phyloP scores from a whole-genome alignment of 2,113 vertebrate genomes.

The Psephotus haematonotus region DNA sequence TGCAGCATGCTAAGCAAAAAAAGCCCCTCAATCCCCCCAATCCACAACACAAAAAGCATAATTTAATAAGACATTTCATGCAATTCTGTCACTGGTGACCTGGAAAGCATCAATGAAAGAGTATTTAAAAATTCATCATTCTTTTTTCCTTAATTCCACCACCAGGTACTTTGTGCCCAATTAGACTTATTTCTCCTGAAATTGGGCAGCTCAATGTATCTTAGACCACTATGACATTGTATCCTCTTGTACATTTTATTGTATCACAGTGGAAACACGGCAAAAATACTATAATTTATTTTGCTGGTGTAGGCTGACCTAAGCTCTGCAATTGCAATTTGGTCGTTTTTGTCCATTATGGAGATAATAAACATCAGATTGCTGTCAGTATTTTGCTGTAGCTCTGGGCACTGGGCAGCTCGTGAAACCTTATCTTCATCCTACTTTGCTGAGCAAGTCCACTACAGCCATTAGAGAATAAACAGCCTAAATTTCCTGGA shows the following conservation, averaged over 20 bases:
- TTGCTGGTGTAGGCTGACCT: neutral
- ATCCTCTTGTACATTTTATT: neutral
- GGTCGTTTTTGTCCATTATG: neutral
- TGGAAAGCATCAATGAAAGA: neutral
- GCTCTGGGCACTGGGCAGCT: neutral
- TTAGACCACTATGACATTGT: neutral
- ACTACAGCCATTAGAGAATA: neutral
- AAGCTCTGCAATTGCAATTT: neutral
- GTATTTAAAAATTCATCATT: neutral
- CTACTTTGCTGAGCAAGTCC: neutral
- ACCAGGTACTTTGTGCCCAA: neutral
- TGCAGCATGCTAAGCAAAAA: neutral
- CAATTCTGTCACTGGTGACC: neutral
- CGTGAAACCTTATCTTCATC: neutral
- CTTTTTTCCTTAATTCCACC: neutral
- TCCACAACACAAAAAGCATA: neutral
- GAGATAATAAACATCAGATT: neutral
- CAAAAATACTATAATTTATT: neutral
- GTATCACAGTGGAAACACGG: neutral
- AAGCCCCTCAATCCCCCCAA: fast-evolving
- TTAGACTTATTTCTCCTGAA: neutral
- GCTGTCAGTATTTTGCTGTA: neutral
- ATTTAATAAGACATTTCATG: neutral
- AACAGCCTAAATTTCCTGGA: conserved; percentile 1
- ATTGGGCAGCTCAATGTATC: neutral